Evolutionary conservation across 2,888 invertebrate species (phyloP), one percentile per base, ranked within the genome.

Genomic region (Trichopoda pennipes): DNA sequence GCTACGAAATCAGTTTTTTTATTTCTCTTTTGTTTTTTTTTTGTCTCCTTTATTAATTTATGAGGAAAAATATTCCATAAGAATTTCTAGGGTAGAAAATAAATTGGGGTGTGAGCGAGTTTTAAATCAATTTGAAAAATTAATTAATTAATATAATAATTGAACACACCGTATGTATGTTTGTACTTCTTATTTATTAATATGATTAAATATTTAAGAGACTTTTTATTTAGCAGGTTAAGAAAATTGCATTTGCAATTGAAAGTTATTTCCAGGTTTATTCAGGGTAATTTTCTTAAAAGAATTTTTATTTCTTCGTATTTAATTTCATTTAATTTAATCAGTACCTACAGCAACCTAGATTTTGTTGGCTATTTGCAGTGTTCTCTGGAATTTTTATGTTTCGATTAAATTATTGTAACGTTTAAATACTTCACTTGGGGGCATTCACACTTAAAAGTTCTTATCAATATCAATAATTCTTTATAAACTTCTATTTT

Each of bases 11-110:
- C 17, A 17, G 32, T 19, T 38, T 19, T 28, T 19, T 6, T 23
- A n/a, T n/a, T n/a, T n/a, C n/a, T n/a, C 21, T 21, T 72, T 49
- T 49, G 17, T 51, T 32, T 19, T 4, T 42, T 60, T 53, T 32
- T 53, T 38, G 9, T 7, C n/a, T n/a, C n/a, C n/a, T 49, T 69
- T 56, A 76, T 69, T 69, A 21, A 14, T 61, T 75, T 58, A 76
- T 21, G 23, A 64, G 19, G 47, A 63, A 76, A 70, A 70, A 77
- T 77, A 69, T 77, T 77, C 77, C 70, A 77, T 77, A 47, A 63
- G 44, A 32, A 44, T 49, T 23, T 56, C 55, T 77, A 47, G 6
- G 6, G 53, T 55, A 55, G 35, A 55, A 56, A 21, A 12, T n/a
- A 53, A 77, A 63, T 70, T 70, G 69, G 77, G 77, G 32, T 28